phyloP scores from a whole-genome alignment of 2,113 vertebrate species.

The Bubo scandiacus region DNA sequence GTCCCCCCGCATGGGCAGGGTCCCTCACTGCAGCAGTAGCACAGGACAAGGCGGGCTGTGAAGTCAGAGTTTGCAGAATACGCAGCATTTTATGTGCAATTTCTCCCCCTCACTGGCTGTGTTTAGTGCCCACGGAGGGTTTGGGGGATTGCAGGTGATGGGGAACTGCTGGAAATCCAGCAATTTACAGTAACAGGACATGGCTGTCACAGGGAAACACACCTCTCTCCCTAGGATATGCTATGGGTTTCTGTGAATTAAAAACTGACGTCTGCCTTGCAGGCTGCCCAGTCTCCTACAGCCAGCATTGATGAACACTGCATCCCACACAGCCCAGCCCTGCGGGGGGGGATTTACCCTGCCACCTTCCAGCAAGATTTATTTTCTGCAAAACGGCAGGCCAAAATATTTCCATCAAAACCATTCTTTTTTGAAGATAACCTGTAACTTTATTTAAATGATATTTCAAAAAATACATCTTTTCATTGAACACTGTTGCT shows the following conservation, averaged over 20 bases:
- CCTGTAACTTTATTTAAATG: neutral
- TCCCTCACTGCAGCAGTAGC: too few relatives aligned
- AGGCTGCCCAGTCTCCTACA: neutral
- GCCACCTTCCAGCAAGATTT: neutral
- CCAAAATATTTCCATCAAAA: neutral
- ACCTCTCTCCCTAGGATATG: neutral
- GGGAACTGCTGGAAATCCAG: neutral
- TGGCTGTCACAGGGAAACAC: neutral
- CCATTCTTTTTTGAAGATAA: neutral
- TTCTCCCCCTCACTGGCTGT: neutral
- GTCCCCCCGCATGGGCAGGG: rapidly evolving
- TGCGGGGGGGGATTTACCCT: neutral
- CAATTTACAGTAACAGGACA: neutral
- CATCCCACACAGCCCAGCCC: neutral
- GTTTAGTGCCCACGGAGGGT: neutral
- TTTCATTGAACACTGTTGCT: neutral
- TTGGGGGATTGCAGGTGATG: neutral
- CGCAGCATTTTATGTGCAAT: neutral
- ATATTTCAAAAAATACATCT: neutral
- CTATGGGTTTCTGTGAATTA: neutral
- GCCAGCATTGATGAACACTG: neutral
- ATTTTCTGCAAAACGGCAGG: neutral
- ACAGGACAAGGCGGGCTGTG: rapidly evolving
- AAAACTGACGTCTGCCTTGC: neutral
- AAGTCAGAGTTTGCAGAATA: neutral